phyloP scores from a whole-genome alignment of 2,888 invertebrate genomes.

The Harmothoe impar region DNA sequence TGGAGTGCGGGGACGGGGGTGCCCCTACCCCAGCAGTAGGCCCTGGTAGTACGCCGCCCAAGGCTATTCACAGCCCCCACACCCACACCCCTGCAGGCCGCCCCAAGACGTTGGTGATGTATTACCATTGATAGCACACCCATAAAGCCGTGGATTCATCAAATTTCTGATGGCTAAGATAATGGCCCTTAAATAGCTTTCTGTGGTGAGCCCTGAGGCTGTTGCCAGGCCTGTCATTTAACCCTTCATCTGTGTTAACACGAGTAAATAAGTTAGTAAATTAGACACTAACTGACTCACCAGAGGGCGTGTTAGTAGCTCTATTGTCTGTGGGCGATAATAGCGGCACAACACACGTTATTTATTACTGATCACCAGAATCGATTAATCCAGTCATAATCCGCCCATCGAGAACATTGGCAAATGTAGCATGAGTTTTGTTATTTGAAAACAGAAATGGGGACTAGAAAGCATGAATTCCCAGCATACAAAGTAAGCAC shows the following conservation, averaged over 20 bases:
- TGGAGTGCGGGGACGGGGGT: no score
- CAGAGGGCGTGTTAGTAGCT: no score
- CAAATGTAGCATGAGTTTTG: no score
- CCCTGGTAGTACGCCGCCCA: neutral
- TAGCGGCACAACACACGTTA: no score
- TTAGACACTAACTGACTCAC: no score
- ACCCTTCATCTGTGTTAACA: neutral
- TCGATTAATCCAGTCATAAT: no score
- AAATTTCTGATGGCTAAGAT: constrained; percentile 16
- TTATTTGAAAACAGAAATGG: neutral
- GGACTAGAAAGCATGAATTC: neutral
- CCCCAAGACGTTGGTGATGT: constrained; percentile 27
- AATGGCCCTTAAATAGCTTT: constrained; percentile 35
- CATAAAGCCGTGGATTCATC: constrained; percentile 37
- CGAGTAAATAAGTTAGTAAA: neutral
- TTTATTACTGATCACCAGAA: no score
- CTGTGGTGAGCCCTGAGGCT: neutral
- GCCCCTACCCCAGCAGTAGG: neutral
- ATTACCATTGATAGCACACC: constrained; percentile 4
- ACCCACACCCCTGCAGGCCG: neutral
- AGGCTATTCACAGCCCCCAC: neutral
- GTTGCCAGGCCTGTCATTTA: neutral
- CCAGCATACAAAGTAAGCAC: neutral
- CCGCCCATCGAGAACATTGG: no score
- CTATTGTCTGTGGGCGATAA: no score